Base-by-base conservation (phyloP, 2,113 vertebrate species). In the Zosterops borbonicus region DNA sequence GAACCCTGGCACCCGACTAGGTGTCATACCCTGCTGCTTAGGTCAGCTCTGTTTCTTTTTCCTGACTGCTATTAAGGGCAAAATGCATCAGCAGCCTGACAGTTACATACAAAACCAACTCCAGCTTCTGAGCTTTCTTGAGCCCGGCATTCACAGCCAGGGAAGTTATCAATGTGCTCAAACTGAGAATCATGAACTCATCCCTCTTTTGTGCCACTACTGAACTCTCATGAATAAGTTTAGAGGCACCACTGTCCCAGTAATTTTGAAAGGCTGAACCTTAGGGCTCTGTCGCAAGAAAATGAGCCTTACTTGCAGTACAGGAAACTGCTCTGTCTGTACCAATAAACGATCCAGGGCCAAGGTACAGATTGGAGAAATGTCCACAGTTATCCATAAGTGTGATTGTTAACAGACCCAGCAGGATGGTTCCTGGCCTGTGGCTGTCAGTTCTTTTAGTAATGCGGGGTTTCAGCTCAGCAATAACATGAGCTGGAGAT, bases 311-410 rank as follows among this genome's bases (percentile, higher is more conserved):
- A 35, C 22, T 80, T 18, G 1, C 50, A 12, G 29, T 47, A 62
- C 79, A 35, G 42, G 21, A 27, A 29, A 39, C 47, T 60, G 24
- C 33, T 87, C 15, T 46, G 15, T 37, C 53, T 23, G 2, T 59
- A 14, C 21, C 28, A 21, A 39, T 29, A 3, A 64, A 62, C 0
- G 1, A 22, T 24, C 37, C 53, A 64, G 69, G n/a, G 4, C 29
- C 39, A 47, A 42, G 39, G 25, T 76, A 62, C 58, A 64, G 42
- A 33, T 56, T 91, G 50, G 16, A 84, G 63, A 63, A 77, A 28
- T 28, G 33, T 42, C 77, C 33, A 35, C 39, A 50, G 7, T 47
- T 75, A 12, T 76, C 81, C 31, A 21, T 75, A 81, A 5, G 0
- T 91, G 18, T 80, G 50, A 74, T 33, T 68, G 56, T 55, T 78